These are phyloP conservation scores for Ammodytes marinus DNA, from an alignment of 2,113 vertebrate genomes.

Conservation along the genomic window DNA sequence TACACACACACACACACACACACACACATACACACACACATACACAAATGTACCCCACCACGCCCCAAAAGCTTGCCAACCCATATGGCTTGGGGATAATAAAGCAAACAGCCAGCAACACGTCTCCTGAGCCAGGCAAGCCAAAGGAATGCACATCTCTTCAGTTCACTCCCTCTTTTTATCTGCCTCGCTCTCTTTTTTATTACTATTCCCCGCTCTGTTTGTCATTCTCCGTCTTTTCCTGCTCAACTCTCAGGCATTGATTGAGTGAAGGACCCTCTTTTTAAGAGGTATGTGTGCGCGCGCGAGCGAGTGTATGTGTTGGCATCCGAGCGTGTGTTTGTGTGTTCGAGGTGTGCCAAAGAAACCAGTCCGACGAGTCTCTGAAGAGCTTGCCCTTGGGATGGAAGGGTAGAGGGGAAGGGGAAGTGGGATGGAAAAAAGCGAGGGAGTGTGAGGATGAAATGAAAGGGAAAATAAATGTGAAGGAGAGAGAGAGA, in stretches of 20 bases:
- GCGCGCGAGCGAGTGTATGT: slow-evolving; percentile 54
- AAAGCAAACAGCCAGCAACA: slow-evolving; percentile 80
- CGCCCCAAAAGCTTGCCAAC: slow-evolving; percentile 74
- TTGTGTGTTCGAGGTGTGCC: slow-evolving; percentile 66
- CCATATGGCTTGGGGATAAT: slow-evolving; percentile 81
- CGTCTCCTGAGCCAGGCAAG: slow-evolving; percentile 71
- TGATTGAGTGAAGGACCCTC: slow-evolving; percentile 58
- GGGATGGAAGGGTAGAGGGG: slow-evolving; percentile 62
- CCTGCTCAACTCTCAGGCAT: slow-evolving; percentile 47
- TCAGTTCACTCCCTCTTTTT: slow-evolving; percentile 67
- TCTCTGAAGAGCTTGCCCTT: slow-evolving; percentile 71
- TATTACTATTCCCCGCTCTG: slow-evolving; percentile 45
- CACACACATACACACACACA: slow-evolving; percentile 39
- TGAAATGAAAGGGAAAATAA: slow-evolving; percentile 72
- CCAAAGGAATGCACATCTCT: slow-evolving; percentile 77
- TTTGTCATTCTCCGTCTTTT: slow-evolving; percentile 69
- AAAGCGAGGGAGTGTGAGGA: slow-evolving; percentile 60
- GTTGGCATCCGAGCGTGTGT: slow-evolving; percentile 64
- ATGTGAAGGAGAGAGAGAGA: slow-evolving; percentile 45
- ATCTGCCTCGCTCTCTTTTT: slow-evolving; percentile 52
- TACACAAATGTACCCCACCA: slow-evolving; percentile 60
- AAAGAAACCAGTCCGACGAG: slow-evolving; percentile 81
- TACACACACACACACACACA: slow-evolving; percentile 38
- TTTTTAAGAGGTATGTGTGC: slow-evolving; percentile 54
- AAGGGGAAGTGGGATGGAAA: slow-evolving; percentile 63